Conservation (phyloP, 2,888 invertebrate species). For the Clivina fossor region DNA sequence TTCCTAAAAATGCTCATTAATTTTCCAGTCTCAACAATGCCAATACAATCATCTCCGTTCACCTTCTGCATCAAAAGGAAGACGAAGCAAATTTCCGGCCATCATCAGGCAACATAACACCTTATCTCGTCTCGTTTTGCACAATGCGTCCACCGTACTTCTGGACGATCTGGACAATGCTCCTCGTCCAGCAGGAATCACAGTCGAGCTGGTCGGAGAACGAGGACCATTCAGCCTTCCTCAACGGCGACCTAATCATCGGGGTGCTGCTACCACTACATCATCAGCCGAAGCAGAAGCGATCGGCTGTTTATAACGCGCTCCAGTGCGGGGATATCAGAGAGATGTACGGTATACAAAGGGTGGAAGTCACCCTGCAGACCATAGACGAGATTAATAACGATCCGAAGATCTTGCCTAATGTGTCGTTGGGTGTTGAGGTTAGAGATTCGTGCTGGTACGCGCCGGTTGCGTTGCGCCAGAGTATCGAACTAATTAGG, state of each 20-base stretch:
- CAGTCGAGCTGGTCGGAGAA: conserved; percentile 43
- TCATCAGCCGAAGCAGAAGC: conserved; percentile 50
- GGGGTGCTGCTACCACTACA: conserved; percentile 61
- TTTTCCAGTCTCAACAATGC: too few species aligned
- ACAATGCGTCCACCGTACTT: too few species aligned
- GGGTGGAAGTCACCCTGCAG: conserved; percentile 65
- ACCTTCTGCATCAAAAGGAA: too few species aligned
- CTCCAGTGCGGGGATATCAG: conserved; percentile 63
- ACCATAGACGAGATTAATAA: conserved; percentile 67
- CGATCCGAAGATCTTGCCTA: conserved; percentile 59
- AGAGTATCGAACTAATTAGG: conserved; percentile 73
- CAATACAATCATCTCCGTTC: too few species aligned
- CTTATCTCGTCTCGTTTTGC: too few species aligned
- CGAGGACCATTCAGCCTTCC: conserved; percentile 54
- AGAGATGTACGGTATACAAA: conserved; percentile 75
- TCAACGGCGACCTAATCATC: conserved; percentile 61
- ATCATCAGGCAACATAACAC: too few species aligned
- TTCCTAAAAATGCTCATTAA: too few species aligned
- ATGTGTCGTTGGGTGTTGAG: conserved; percentile 64
- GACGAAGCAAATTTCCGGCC: too few species aligned
- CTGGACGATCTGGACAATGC: conserved; percentile 10
- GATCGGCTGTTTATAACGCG: conserved; percentile 45
- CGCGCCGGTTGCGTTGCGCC: conserved; percentile 75
- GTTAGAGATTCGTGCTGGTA: conserved; percentile 83
- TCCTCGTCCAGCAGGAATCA: neutral